Conservation (phyloP, 2,888 invertebrate genomes). For the Lepeophtheirus nordmannii region DNA sequence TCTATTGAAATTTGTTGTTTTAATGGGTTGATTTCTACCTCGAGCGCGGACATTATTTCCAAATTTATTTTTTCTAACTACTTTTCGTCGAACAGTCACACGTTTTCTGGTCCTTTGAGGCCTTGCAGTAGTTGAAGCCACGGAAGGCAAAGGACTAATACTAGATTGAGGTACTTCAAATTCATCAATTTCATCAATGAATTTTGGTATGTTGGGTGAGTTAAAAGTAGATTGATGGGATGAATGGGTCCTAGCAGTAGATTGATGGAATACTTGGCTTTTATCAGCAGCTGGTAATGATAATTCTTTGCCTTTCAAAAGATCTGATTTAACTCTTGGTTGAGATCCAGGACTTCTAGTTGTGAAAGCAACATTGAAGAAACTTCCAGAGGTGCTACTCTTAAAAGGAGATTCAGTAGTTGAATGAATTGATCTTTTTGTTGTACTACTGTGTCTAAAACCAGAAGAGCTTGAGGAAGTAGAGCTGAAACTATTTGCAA, state of each 20-base stretch:
- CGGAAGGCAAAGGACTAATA: background rate
- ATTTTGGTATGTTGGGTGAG: conserved; percentile 1
- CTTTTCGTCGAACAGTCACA: background rate
- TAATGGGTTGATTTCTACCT: background rate
- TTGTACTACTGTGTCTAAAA: too few relatives aligned
- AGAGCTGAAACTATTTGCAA: background rate
- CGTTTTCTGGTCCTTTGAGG: conserved; percentile 6
- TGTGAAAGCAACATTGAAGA: background rate
- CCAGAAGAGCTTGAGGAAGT: background rate
- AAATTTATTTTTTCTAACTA: background rate
- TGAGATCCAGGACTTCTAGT: background rate
- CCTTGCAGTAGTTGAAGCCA: background rate
- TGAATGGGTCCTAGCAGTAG: background rate
- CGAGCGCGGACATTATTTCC: too few relatives aligned
- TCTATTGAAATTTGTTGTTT: background rate
- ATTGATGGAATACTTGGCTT: background rate
- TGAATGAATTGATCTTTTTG: background rate
- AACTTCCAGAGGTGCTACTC: background rate
- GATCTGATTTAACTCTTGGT: conserved; percentile 6
- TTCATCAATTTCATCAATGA: conserved; percentile 19
- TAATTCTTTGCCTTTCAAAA: background rate
- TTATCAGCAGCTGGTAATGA: background rate
- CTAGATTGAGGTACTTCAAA: background rate
- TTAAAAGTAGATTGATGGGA: background rate
- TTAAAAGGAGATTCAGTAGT: background rate